Percentiles rank a stretch among this genome's conserved stretches.
Evolutionary conservation across 2,113 vertebrate species (phyloP).

Genomic region (Actenoides hombroni): DNA sequence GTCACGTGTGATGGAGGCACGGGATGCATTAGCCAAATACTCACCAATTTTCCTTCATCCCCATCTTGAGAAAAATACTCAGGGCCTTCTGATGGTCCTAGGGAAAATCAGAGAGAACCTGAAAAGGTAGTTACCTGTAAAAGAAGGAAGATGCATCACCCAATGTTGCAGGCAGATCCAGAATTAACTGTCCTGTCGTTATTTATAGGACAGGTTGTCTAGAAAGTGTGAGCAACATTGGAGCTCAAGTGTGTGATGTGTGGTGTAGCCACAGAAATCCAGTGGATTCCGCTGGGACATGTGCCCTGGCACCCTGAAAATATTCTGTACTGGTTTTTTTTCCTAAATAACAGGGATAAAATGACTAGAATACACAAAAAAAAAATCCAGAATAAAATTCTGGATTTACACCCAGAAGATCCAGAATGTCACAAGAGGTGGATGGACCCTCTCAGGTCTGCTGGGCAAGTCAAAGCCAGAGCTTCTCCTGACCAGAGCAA

Average conservation of each 20-base stretch:
- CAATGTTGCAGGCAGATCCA: not conserved
- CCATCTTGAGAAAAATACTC: not conserved
- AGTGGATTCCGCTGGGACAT: not conserved
- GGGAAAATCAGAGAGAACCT: not conserved
- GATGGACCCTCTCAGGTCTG: not conserved
- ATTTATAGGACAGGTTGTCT: not conserved
- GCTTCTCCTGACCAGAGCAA: not conserved
- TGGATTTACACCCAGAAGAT: not conserved
- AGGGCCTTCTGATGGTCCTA: not conserved
- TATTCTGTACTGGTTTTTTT: not conserved
- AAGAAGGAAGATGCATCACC: not conserved
- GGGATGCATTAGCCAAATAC: not conserved
- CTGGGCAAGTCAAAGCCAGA: not conserved
- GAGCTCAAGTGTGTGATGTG: not conserved
- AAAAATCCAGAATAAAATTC: too few relatives aligned
- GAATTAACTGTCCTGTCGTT: not conserved
- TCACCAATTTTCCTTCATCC: not conserved
- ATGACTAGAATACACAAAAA: not conserved
- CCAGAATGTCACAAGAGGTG: not conserved
- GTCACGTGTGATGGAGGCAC: not conserved
- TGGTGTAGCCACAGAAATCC: accelerated
- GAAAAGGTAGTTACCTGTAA: not conserved
- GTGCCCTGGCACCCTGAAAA: not conserved
- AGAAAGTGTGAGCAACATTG: too few relatives aligned
- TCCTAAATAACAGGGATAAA: not conserved